Evolutionary conservation across 2,113 vertebrate genomes (phyloP).

Genomic region (Lichenostomus cassidix): DNA sequence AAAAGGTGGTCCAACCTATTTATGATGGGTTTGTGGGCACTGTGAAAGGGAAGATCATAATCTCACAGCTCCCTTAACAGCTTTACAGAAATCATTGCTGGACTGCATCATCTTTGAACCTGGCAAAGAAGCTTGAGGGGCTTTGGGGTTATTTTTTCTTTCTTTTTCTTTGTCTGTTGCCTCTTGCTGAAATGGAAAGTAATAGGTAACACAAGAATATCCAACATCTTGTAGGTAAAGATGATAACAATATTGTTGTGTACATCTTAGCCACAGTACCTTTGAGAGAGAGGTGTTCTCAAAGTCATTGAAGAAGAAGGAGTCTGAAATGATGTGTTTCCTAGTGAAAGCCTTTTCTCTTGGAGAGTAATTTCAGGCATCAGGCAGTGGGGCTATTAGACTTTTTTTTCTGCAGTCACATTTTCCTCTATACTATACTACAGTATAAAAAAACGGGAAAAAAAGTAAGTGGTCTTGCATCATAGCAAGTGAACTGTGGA

Average conservation of each 20-base stretch:
- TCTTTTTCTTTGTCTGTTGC: not conserved
- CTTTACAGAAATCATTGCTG: not conserved
- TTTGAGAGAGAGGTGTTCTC: slow-evolving; percentile 23
- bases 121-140: not conserved
- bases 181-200: not conserved
- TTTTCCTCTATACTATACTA: not conserved
- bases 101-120: not conserved
- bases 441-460: not conserved
- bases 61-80: not conserved
- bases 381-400: not conserved
- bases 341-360: not conserved
- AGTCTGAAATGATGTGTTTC: slow-evolving; percentile 15
- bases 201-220: not conserved
- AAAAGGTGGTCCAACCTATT: not conserved
- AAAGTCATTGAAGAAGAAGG: slow-evolving; percentile 29
- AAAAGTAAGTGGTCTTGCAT: not conserved
- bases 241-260: not conserved
- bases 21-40: not conserved
- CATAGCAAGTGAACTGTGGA: not conserved
- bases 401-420: not conserved
- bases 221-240: not conserved
- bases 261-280: not conserved
- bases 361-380: slow-evolving; percentile 16
- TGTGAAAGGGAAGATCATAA: not conserved
- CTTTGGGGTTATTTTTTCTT: not conserved